A percentile compares a stretch with the other conserved stretches of the same genome.
These are phyloP conservation scores for Dipodomys merriami DNA, from an alignment of 2,113 vertebrate genomes.

Conservation along the genomic window DNA sequence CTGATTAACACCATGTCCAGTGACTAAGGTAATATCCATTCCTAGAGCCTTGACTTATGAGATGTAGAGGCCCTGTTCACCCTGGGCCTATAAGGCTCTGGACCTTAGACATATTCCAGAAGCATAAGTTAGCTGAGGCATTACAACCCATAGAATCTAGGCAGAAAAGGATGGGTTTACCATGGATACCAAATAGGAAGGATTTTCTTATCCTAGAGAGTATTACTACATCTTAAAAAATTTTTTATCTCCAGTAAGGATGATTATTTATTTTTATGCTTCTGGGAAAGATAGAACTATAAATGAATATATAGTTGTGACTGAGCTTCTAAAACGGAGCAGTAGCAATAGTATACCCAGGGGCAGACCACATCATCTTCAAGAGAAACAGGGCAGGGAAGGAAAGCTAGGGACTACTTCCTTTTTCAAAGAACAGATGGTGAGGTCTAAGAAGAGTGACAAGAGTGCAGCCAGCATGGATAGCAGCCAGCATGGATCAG, in stretches of 20 bases:
- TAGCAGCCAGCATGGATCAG: not conserved
- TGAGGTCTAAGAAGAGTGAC: rapidly evolving
- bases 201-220: not conserved
- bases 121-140: not conserved
- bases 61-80: rapidly evolving
- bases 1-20: not conserved
- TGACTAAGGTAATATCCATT: not conserved
- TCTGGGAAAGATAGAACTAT: not conserved
- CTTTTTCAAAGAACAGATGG: not conserved
- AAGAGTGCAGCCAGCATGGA: not conserved
- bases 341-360: not conserved
- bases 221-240: not conserved
- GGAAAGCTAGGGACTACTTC: rapidly evolving
- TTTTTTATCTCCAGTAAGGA: not conserved
- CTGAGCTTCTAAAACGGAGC: not conserved
- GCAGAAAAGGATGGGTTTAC: not conserved
- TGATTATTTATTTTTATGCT: not conserved
- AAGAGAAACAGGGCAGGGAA: not conserved
- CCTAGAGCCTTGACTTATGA: not conserved
- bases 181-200: not conserved
- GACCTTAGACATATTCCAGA: not conserved
- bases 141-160: not conserved
- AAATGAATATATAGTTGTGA: not conserved
- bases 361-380: not conserved
- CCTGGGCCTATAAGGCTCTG: not conserved